These are phyloP conservation scores for Heteromurus nitidus DNA, from an alignment of 2,888 invertebrate species.

Conservation along the genomic window DNA sequence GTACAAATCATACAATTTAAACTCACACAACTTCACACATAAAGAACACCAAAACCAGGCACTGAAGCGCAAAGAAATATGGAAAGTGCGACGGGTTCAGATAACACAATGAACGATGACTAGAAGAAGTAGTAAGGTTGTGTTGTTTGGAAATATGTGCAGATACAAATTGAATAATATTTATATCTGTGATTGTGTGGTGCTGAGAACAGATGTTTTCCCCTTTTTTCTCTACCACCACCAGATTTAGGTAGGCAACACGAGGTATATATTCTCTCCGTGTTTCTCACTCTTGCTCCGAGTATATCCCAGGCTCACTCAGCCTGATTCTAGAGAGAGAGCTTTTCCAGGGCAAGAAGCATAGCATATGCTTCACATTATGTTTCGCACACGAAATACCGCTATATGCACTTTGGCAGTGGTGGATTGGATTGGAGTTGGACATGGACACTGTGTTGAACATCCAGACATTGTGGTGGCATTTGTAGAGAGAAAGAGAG, in stretches of 20 bases:
- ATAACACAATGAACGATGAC: no score
- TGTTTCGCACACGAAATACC: no score
- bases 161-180: not conserved
- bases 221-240: not conserved
- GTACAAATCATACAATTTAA: not conserved
- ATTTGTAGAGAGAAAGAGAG: no score
- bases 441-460: not conserved
- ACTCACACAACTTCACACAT: not conserved
- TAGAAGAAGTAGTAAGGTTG: no score
- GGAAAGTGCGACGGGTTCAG: no score
- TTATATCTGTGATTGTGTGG: not conserved
- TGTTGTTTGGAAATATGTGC: not conserved
- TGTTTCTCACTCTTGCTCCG: no score
- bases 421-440: not conserved
- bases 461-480: not conserved
- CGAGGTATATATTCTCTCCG: slow-evolving; percentile 3
- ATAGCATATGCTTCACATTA: slow-evolving; percentile 7
- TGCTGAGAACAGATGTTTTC: not conserved
- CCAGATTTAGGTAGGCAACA: not conserved
- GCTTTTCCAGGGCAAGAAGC: not conserved
- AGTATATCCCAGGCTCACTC: no score
- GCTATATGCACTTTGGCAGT: not conserved
- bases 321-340: no score
- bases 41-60: not conserved
- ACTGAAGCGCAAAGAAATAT: not conserved